Base-by-base conservation (phyloP, 1,140 invertebrate genomes). In the Pogonomyrmex californicus region DNA sequence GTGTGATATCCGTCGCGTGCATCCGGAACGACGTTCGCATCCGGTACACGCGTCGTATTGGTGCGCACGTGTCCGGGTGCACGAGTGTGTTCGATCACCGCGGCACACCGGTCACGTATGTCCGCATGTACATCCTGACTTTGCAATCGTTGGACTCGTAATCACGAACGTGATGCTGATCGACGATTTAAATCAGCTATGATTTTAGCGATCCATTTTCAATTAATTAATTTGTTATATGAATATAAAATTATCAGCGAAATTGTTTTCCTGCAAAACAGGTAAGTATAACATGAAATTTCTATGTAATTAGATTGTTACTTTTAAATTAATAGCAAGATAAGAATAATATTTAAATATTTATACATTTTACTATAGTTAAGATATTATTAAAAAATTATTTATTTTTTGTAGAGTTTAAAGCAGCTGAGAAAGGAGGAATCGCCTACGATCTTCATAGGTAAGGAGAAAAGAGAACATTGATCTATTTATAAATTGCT, bases 401-500 rank as follows among this genome's bases (percentile, higher is more conserved):
- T 41, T 41, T 75, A 71, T 12, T 38, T 70, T 41, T 44, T 82
- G 47, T 82, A 2, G 12, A 14, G 12, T 9, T 44, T 60, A 38
- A 38, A 82, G 10, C 62, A 86, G 83, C 76, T 83, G 86, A 76
- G 88, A 88, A 58, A 71, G 33, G 60, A 30, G 17, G 30, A 60
- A 41, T 6, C n/a, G 6, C 23, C n/a, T 79, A 78, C 60, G 51
- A 75, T 79, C 66, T 47, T 47, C n/a, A 10, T 66, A 58, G 88
- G 70, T 47, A 51, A 83, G 23, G 41, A 71, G 68, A 89, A 92
- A 86, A 90, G 88, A 91, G 89, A 90, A 90, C 88, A 91, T 75
- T 88, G 58, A 36, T 86, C 93, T 93, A 93, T 93, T 93, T 93
- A 93, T 93, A 93, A 90, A 85, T 82, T 87, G 87, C 75, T 76